Percentiles rank a stretch among this genome's conserved stretches.
phyloP scores from a whole-genome alignment of 2,797 vertebrate species.

The Bovichtus diacanthus region DNA sequence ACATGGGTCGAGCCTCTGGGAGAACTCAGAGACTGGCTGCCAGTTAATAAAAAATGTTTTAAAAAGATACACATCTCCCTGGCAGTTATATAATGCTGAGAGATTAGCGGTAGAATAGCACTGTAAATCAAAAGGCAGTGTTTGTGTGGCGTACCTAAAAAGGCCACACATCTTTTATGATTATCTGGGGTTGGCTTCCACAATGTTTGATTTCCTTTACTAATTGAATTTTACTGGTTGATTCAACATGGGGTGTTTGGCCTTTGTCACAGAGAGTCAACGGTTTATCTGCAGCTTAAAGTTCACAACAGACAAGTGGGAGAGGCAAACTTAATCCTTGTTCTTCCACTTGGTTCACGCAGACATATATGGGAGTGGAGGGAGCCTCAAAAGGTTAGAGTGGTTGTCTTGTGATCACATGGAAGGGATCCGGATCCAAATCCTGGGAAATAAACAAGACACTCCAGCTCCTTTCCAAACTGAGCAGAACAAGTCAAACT shows the following conservation, averaged over 20 bases:
- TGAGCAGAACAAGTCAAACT: not conserved
- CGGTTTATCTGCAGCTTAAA: constrained; percentile 13
- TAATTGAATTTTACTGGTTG: not conserved
- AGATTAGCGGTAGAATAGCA: constrained; percentile 39
- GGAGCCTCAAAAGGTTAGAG: not conserved
- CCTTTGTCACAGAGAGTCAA: constrained; percentile 13
- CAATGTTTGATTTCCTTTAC: constrained; percentile 1
- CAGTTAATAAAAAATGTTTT: constrained; percentile 44
- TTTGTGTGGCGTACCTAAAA: constrained; percentile 25
- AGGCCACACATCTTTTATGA: not conserved
- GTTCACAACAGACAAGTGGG: constrained; percentile 26
- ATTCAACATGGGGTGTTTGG: not conserved
- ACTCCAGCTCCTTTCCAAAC: not conserved
- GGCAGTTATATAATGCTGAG: constrained; percentile 29
- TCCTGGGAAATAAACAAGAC: constrained; percentile 24
- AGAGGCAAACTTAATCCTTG: constrained; percentile 23
- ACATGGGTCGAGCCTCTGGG: constrained; percentile 5
- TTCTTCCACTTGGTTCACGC: constrained; percentile 39
- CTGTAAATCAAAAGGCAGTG: not conserved
- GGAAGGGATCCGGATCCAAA: not conserved
- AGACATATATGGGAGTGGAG: constrained; percentile 42
- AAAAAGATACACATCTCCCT: constrained; percentile 25
- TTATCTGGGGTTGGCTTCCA: not conserved
- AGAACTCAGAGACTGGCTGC: constrained; percentile 9
- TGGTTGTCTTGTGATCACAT: constrained; percentile 28